A percentile compares a stretch with the other conserved stretches of the same genome.
Conservation (phyloP, 2,888 invertebrate species). For the Eilema griseolum region DNA sequence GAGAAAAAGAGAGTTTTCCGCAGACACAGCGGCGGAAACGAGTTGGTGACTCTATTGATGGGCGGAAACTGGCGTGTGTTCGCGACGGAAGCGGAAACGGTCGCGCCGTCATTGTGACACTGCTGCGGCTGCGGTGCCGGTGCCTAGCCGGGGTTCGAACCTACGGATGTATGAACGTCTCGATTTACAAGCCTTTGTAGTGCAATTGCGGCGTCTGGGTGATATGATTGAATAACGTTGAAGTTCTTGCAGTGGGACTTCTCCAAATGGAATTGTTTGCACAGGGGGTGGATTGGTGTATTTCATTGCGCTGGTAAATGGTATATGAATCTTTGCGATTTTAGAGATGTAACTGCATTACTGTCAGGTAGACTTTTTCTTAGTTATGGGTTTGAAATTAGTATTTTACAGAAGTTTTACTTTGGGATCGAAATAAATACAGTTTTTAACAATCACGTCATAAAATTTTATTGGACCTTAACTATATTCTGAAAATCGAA, state of each 20-base stretch:
- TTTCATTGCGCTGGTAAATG: neutral
- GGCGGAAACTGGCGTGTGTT: constrained; percentile 60
- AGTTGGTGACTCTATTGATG: constrained; percentile 54
- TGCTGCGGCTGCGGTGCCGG: constrained; percentile 39
- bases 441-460: neutral
- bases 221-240: neutral
- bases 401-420: neutral
- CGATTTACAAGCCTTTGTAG: constrained; percentile 12
- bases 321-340: neutral
- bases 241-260: neutral
- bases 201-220: neutral
- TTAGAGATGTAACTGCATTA: neutral
- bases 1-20: constrained; percentile 28
- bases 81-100: constrained; percentile 58
- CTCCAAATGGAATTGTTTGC: too few relatives aligned
- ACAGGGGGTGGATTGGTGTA: too few relatives aligned
- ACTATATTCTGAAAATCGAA: too few relatives aligned
- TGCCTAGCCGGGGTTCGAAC: constrained; percentile 26
- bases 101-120: constrained; percentile 57
- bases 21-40: constrained; percentile 39
- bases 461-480: too few relatives aligned
- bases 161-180: constrained; percentile 20
- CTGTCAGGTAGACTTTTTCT: neutral
- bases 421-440: neutral
- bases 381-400: too few relatives aligned